Base-by-base conservation (phyloP, 2,888 invertebrate species). In the Thecophora atra region DNA sequence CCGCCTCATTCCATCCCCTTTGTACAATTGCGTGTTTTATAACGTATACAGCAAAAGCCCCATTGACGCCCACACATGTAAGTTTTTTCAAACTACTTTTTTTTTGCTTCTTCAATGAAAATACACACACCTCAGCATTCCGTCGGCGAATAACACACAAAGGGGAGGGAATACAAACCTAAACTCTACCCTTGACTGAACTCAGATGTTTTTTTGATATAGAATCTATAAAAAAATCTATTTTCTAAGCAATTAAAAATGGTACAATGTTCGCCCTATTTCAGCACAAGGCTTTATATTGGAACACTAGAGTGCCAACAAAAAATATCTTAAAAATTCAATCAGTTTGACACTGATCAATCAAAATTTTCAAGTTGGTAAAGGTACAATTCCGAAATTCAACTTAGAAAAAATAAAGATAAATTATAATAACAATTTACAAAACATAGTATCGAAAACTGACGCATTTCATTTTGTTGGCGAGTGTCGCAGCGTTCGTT, bases 241-340 rank as follows among this genome's bases (percentile, higher is more conserved):
- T 66, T 71, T 71, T 47, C 66, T 51, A 4, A 66, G 60, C 71
- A 71, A 71, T 71, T 71, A 71, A 71, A 71, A 71, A 60, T 44
- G 17, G 58, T 13, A 30, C 47, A 47, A 15, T 13, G 47, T 60
- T 60, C 24, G 58, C 47, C 66, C 51, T 26, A 11, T 37, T 37
- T 37, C 37, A 11, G 37, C 11, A 8, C 11, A 37, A 6, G 11
- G 37, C 37, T 37, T 8, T 11, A 37, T 6, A 6, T 37, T 37
- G 37, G 37, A 37, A 37, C 37, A 37, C 37, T 37, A 37, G 37
- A n/a, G 37, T 11, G 11, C 11, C 37, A 37, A 37, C 11, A 37
- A 37, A 37, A 37, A 37, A 37, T n/a, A n/a, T n/a, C n/a, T n/a
- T 37, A 37, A 2, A 37, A 1, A 37, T 37, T 37, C 37, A 37